These are phyloP conservation scores for Vidua macroura DNA, from an alignment of 2,113 vertebrate species.

Conservation along the genomic window DNA sequence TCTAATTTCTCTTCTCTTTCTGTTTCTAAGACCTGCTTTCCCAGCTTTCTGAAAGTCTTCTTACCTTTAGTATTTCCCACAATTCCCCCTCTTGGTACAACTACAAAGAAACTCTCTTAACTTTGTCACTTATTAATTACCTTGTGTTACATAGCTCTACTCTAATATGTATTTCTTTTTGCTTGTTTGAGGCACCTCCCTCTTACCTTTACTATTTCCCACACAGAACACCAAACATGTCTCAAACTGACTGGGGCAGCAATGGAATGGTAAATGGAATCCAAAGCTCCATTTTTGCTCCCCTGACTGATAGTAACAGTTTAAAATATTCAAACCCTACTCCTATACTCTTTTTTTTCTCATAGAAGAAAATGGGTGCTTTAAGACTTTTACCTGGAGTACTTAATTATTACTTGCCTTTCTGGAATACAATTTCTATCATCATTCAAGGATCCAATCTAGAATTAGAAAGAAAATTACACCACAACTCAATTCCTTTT, in stretches of 20 bases:
- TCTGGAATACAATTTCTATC: neutral
- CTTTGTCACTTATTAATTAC: neutral
- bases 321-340: neutral
- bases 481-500: neutral
- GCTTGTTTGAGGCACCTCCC: neutral
- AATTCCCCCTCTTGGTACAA: neutral
- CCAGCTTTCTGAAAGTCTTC: neutral
- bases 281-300: neutral
- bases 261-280: rapidly evolving
- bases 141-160: neutral
- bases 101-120: neutral
- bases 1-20: neutral
- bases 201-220: neutral
- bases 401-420: neutral
- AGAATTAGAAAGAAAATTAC: neutral
- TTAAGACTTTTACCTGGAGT: neutral
- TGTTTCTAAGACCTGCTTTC: neutral
- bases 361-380: neutral
- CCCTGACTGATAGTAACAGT: neutral
- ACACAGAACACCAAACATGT: neutral
- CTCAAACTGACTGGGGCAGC: too few relatives aligned
- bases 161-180: neutral
- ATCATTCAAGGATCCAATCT: neutral
- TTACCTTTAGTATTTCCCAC: neutral
- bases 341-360: neutral